These are phyloP conservation scores for Mugil cephalus DNA, from an alignment of 2,113 vertebrate genomes.

Conservation along the genomic window DNA sequence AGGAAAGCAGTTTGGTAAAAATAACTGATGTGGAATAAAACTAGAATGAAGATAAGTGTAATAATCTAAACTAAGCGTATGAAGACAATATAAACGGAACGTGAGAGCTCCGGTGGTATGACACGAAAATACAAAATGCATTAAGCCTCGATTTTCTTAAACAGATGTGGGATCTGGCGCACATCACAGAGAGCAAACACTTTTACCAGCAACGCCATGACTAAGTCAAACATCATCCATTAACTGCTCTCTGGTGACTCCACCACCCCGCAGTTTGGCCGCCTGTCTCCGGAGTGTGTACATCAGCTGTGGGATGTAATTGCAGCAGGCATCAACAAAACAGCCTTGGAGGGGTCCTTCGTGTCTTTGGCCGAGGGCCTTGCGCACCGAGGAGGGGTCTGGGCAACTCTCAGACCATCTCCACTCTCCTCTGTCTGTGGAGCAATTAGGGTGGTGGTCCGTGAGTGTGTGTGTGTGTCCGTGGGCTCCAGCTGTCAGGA, in stretches of 20 bases:
- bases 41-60: no score
- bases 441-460: constrained; percentile 78
- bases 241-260: constrained; percentile 46
- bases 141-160: background rate
- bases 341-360: constrained; percentile 76
- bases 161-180: background rate
- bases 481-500: constrained; percentile 82
- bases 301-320: constrained; percentile 80
- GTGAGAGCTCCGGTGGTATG: no score
- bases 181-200: background rate
- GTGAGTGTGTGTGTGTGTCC: constrained; percentile 38
- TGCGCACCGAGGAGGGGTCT: constrained; percentile 62
- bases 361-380: constrained; percentile 74
- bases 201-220: constrained; percentile 31
- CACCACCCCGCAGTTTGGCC: constrained; percentile 54
- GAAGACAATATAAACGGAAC: no score
- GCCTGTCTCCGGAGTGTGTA: constrained; percentile 40
- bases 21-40: no score
- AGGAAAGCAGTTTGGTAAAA: no score
- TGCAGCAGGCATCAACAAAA: constrained; percentile 79
- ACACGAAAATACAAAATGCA: no score
- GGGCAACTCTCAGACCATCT: constrained; percentile 39
- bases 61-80: no score
- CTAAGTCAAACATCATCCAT: constrained; percentile 47
- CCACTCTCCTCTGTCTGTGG: constrained; percentile 67